Evolutionary conservation across 2,113 vertebrate species (phyloP).

Genomic region (Pygoscelis adeliae): DNA sequence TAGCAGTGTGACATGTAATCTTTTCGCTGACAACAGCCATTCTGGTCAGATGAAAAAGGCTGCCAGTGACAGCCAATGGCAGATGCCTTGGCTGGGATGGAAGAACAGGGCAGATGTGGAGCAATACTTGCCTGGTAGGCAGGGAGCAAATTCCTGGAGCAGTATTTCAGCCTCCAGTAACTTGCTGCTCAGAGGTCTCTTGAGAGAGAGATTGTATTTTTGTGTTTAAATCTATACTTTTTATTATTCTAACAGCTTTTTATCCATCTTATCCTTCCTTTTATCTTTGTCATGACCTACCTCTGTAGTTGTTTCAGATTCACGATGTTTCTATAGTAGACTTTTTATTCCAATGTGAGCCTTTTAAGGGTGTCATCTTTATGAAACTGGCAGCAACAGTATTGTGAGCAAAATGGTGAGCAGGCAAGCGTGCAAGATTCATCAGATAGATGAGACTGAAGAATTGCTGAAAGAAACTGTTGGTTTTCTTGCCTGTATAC

Average conservation of each 20-base stretch:
- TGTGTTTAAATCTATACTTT: background rate
- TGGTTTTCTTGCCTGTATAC: background rate
- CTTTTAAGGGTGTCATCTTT: background rate
- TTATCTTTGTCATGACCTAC: background rate
- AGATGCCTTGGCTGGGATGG: background rate
- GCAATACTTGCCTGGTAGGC: background rate
- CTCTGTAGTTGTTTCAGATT: background rate
- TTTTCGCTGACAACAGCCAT: background rate
- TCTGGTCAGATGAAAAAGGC: background rate
- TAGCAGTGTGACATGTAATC: background rate
- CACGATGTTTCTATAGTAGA: background rate
- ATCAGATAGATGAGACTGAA: background rate
- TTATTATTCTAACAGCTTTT: background rate
- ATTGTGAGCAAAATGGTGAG: background rate
- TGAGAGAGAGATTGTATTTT: background rate
- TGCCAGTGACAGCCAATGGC: background rate
- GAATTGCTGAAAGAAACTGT: background rate
- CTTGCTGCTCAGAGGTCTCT: background rate
- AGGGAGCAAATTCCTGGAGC: background rate
- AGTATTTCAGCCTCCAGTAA: background rate
- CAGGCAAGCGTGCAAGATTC: background rate
- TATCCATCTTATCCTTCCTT: background rate
- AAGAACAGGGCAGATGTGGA: background rate
- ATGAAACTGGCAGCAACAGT: background rate
- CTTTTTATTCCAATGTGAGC: background rate